phyloP scores from a whole-genome alignment of 2,888 invertebrate genomes.

The Ctena decussata region DNA sequence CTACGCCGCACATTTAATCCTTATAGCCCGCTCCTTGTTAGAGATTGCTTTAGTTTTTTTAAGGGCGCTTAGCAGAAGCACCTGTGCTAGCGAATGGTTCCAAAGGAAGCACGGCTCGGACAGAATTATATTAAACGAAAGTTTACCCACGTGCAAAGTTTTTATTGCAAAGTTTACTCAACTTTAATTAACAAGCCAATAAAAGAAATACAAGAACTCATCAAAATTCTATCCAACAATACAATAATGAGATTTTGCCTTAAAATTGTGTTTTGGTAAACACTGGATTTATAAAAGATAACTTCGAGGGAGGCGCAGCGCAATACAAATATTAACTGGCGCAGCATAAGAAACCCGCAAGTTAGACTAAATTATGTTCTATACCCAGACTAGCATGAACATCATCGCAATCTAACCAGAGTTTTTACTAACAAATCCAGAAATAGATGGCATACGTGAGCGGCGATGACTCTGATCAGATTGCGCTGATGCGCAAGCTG shows the following conservation, averaged over 20 bases:
- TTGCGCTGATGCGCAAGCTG: too few species aligned
- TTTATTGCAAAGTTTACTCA: conserved; percentile 40
- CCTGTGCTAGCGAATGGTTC: conserved; percentile 42
- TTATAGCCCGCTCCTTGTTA: too few species aligned
- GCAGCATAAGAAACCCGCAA: too few species aligned
- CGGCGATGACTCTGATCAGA: too few species aligned
- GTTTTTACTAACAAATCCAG: too few species aligned
- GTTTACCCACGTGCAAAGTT: conserved; percentile 54
- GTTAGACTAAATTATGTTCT: too few species aligned
- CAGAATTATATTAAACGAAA: background rate
- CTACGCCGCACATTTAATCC: too few species aligned
- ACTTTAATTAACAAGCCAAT: conserved; percentile 55
- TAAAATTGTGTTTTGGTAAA: conserved; percentile 39
- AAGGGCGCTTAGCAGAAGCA: conserved; percentile 7
- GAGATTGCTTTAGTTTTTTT: too few species aligned
- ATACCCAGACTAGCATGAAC: too few species aligned
- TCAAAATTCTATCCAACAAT: conserved; percentile 35
- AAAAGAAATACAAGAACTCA: conserved; percentile 21
- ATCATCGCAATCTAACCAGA: too few species aligned
- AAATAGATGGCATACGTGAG: too few species aligned
- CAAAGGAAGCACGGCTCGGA: background rate
- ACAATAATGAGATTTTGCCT: conserved; percentile 34
- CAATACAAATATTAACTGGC: background rate
- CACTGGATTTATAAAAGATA: conserved; percentile 28
- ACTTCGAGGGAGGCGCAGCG: background rate